These are phyloP conservation scores for Zophobas morio DNA, from an alignment of 1,140 invertebrate genomes.

Conservation along the genomic window DNA sequence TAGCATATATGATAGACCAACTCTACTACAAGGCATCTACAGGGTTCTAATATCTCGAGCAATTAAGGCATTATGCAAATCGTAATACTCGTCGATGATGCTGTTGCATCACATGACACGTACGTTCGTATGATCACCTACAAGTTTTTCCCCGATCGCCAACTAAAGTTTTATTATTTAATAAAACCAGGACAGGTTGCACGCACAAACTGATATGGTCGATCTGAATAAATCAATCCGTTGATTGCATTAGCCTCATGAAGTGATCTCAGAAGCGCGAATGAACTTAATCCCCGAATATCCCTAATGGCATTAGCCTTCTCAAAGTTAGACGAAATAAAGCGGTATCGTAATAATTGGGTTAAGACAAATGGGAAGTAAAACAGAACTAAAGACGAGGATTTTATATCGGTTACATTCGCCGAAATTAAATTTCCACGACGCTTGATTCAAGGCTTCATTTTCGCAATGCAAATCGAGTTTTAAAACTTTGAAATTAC, in stretches of 20 bases:
- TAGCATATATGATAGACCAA: conserved; percentile 32
- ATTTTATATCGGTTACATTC: conserved; percentile 41
- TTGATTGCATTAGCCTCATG: conserved; percentile 27
- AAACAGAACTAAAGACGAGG: conserved; percentile 20
- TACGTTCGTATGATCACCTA: not conserved
- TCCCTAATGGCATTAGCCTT: conserved; percentile 28
- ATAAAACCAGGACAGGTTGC: conserved; percentile 15
- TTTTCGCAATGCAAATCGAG: conserved; percentile 38
- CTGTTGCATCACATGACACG: conserved; percentile 21
- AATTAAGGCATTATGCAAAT: conserved; percentile 42
- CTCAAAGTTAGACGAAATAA: conserved; percentile 21
- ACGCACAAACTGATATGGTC: conserved; percentile 10
- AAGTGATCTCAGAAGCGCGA: conserved; percentile 19
- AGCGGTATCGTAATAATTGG: conserved; percentile 23
- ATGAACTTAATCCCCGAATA: conserved; percentile 8
- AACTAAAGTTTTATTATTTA: not conserved
- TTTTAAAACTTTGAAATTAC: conserved; percentile 39
- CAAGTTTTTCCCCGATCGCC: not conserved
- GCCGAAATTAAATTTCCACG: conserved; percentile 31
- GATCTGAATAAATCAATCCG: conserved; percentile 39
- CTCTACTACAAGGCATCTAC: conserved; percentile 25
- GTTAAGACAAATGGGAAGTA: conserved; percentile 41
- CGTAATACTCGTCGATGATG: conserved; percentile 4
- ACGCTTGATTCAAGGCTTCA: conserved; percentile 32
- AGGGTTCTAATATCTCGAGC: conserved; percentile 23